Conservation (phyloP, 1,140 invertebrate genomes). For the Macrosteles quadrilineatus region DNA sequence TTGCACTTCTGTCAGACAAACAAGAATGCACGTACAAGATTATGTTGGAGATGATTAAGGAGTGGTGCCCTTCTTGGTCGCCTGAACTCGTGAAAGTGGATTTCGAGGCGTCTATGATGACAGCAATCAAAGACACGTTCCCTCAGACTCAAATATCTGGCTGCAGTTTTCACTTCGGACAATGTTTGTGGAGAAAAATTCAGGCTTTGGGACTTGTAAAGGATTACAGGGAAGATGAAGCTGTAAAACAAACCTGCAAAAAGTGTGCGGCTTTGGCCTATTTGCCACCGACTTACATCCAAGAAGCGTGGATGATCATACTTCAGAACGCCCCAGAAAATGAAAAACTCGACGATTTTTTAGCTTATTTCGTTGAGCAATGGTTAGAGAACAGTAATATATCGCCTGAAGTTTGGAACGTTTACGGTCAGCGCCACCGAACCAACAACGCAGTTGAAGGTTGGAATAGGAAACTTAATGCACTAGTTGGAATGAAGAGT, state of each 20-base stretch:
- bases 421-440: no score
- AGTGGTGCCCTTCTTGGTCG: background rate
- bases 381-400: no score
- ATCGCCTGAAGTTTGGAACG: no score
- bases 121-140: background rate
- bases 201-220: background rate
- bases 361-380: no score
- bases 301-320: background rate
- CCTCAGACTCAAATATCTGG: background rate
- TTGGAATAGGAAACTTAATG: no score
- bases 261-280: background rate
- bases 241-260: background rate
- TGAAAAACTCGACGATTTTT: no score
- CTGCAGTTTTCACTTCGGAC: background rate
- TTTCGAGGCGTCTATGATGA: background rate
- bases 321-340: no score
- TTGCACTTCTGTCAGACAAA: background rate
- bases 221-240: conserved; percentile 1
- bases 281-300: background rate
- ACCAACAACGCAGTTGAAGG: no score
- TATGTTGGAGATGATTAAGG: background rate
- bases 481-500: no score
- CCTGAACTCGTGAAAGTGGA: background rate
- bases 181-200: background rate
- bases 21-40: background rate